Conservation (phyloP, 2,888 invertebrate genomes). For the Drosophila formosana region DNA sequence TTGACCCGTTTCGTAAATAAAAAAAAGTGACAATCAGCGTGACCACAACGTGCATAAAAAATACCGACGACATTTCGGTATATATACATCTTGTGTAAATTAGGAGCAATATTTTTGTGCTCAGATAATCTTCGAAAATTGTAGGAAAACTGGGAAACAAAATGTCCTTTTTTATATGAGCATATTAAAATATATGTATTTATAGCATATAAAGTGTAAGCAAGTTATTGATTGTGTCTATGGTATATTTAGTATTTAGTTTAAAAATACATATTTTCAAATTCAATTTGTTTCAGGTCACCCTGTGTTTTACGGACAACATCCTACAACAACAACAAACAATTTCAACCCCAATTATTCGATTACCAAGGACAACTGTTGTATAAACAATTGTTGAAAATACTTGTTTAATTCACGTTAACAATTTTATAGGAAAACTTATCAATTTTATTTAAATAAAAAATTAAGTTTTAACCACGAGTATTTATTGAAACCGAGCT, state of each 20-base stretch:
- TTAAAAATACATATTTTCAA: neutral
- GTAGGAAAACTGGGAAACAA: too few relatives aligned
- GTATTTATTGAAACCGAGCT: neutral
- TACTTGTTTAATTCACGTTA: too few relatives aligned
- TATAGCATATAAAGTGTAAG: neutral
- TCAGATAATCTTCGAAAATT: too few relatives aligned
- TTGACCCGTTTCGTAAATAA: too few relatives aligned
- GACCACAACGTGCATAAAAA: too few relatives aligned
- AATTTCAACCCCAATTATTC: slow-evolving; percentile 27
- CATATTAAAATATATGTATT: too few relatives aligned
- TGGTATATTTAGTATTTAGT: neutral
- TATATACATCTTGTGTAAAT: too few relatives aligned
- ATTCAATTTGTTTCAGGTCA: neutral
- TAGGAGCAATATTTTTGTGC: too few relatives aligned
- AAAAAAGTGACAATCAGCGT: too few relatives aligned
- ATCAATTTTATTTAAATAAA: neutral
- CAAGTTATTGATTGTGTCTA: neutral
- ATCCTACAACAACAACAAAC: slow-evolving; percentile 8
- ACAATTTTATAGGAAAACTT: neutral
- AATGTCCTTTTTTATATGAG: too few relatives aligned
- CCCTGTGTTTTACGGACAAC: slow-evolving; percentile 1
- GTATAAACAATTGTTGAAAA: neutral
- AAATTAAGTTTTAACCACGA: too few relatives aligned
- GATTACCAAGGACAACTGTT: neutral
- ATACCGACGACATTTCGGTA: too few relatives aligned